These are phyloP conservation scores for Bettongia penicillata DNA, from an alignment of 2,113 vertebrate genomes.

Conservation along the genomic window DNA sequence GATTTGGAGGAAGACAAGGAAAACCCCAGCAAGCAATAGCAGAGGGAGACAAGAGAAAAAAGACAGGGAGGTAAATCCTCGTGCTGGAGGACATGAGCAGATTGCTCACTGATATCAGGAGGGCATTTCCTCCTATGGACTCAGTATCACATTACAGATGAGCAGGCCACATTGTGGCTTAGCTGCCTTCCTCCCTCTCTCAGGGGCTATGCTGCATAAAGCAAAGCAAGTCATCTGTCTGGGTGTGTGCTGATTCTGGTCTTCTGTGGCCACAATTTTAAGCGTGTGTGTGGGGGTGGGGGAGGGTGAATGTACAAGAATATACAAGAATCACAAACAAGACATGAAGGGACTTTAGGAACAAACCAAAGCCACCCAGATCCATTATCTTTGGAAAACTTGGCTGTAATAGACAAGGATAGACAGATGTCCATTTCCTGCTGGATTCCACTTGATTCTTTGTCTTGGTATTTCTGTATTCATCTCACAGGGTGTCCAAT, in stretches of 20 bases:
- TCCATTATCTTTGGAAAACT: conserved; percentile 16
- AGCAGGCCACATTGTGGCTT: neutral
- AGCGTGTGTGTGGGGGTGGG: neutral
- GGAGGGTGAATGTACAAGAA: neutral
- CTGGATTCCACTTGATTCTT: neutral
- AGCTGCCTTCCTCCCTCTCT: neutral
- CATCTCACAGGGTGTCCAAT: conserved; percentile 14
- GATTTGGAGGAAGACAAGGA: neutral
- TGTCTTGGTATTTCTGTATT: conserved; percentile 12
- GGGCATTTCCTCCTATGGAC: neutral
- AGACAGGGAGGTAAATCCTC: neutral
- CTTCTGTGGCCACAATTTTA: conserved; percentile 35
- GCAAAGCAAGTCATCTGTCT: neutral
- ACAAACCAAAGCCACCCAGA: neutral
- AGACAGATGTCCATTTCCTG: neutral
- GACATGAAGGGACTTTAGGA: neutral
- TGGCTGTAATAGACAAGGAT: neutral
- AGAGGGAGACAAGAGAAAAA: neutral
- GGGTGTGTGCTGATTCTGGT: neutral
- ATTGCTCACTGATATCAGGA: neutral
- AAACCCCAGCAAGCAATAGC: neutral
- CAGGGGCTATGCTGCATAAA: neutral
- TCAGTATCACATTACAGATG: neutral
- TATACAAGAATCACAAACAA: neutral
- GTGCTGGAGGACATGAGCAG: neutral